Evolutionary conservation across 2,797 vertebrate species (phyloP), one percentile per base, ranked within the genome.

Genomic region (Acestrorhynchus altus): DNA sequence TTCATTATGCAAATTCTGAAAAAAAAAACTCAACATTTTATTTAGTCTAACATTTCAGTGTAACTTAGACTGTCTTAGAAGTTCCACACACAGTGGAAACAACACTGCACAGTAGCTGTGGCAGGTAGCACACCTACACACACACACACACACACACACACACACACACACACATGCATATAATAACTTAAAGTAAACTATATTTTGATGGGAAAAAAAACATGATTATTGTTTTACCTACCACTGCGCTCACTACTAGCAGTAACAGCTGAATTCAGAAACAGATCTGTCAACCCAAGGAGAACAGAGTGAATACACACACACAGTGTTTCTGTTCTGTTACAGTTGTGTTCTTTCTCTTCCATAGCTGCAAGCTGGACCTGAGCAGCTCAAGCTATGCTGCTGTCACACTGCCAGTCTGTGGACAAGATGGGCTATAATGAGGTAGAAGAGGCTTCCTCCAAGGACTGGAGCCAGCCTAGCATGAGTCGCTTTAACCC

Each of bases 401-500:
- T 78, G 51, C 76, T 70, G 75, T 83, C 69, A 82, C 40, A 22
- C 47, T 54, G 57, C 76, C 71, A 66, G 66, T 59, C 69, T 77
- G 74, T 80, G 64, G 69, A 84, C 66, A 15, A 56, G 39, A 76
- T 78, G 28, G 49, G 63, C 57, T 47, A 22, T 82, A 82, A 82
- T 82, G 71, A 78, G 66, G 67, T 15, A 69, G 64, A 66, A 20
- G 42, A 49, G 64, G 57, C 56, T 71, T 72, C 52, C 10, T 64
- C 54, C 22, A 22, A 77, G 76, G 68, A 51, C 63, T 73, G 40
- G 20, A 73, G 47, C 42, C 22, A 26, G 67, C 56, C 65, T 66
- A 9, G 63, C 35, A 78, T 51, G 12, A 72, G 18, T 63, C 57
- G 59, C 63, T 75, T 78, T 56, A 68, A 60, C 54, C 16, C 24